Evolutionary conservation across 2,797 vertebrate genomes (phyloP), one percentile per base, ranked within the genome.

Genomic region (Macrochelys suwanniensis): DNA sequence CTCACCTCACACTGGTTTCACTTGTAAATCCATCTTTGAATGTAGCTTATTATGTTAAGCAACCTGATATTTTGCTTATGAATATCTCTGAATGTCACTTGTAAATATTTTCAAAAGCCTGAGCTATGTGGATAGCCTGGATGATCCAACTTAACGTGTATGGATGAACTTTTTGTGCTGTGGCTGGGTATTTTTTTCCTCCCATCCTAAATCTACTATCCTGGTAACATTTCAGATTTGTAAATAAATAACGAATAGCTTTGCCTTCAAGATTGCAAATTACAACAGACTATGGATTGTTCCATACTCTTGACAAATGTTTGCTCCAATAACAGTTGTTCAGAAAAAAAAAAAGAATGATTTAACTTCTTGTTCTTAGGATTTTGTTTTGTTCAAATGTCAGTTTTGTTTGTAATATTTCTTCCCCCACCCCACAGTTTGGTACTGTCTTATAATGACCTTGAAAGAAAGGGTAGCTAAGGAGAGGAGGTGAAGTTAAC

Each of bases 271-370:
- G 59, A 79, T 80, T 93, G 80, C 86, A 95, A 93, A 92, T 89
- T 84, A 54, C 84, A 95, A 82, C 31, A 13, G 84, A 47, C 11
- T 31, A 45, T 88, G 71, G 87, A 91, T n/a, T 85, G 31, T 68
- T 49, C 82, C 80, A 71, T 50, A 57, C 54, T 95, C 87, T 56
- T 23, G 17, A 95, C n/a, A 94, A 94, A 92, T 42, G 25, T 94
- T 97, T 97, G 80, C 79, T 96, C 89, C 65, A 79, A 96, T 97
- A 93, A 9, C 37, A 80, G 80, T 88, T 84, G 82, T 92, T 97
- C 65, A 79, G 82, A 91, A 94, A 54, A 90, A 90, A 90, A 80
- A 76, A 16, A 95, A 95, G 77, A 93, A 96, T 98, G 96, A 96
- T 97, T 97, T 96, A 96, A 93, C 89, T 92, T 90, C 23, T 90